These are phyloP conservation scores for Liposcelis brunnea DNA, from an alignment of 2,888 invertebrate genomes.

Conservation along the genomic window DNA sequence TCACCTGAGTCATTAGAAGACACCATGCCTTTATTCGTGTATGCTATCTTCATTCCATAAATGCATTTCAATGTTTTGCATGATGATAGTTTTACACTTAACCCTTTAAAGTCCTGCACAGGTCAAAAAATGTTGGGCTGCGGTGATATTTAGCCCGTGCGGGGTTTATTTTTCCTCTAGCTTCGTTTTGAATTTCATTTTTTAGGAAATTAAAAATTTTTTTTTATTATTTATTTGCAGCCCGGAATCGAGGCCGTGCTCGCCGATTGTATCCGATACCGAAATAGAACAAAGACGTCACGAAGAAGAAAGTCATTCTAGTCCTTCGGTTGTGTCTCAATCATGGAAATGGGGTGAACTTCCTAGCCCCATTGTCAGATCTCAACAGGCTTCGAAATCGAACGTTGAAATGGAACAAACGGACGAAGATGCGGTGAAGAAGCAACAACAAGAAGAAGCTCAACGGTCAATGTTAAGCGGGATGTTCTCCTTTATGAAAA, in stretches of 20 bases:
- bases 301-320: slow-evolving; percentile 25
- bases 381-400: slow-evolving; percentile 16
- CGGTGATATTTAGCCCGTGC: too few relatives aligned
- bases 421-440: slow-evolving; percentile 29
- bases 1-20: slow-evolving; percentile 14
- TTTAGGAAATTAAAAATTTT: neutral
- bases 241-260: slow-evolving; percentile 51
- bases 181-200: too few relatives aligned
- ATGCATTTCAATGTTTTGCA: neutral
- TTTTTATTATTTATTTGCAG: slow-evolving; percentile 18
- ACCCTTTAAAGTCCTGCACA: slow-evolving; percentile 1
- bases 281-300: slow-evolving; percentile 56
- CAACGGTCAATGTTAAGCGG: slow-evolving; percentile 66
- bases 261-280: slow-evolving; percentile 85
- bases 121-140: too few relatives aligned
- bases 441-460: slow-evolving; percentile 23
- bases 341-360: slow-evolving; percentile 88
- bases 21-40: slow-evolving; percentile 7
- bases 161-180: too few relatives aligned
- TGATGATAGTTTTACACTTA: neutral
- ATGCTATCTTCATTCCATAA: neutral
- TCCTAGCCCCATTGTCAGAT: slow-evolving; percentile 38
- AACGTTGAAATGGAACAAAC: slow-evolving; percentile 19
- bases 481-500: slow-evolving; percentile 87
- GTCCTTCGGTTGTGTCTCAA: slow-evolving; percentile 27